phyloP scores from a whole-genome alignment of 2,113 vertebrate species.

The Pomatostomus ruficeps region DNA sequence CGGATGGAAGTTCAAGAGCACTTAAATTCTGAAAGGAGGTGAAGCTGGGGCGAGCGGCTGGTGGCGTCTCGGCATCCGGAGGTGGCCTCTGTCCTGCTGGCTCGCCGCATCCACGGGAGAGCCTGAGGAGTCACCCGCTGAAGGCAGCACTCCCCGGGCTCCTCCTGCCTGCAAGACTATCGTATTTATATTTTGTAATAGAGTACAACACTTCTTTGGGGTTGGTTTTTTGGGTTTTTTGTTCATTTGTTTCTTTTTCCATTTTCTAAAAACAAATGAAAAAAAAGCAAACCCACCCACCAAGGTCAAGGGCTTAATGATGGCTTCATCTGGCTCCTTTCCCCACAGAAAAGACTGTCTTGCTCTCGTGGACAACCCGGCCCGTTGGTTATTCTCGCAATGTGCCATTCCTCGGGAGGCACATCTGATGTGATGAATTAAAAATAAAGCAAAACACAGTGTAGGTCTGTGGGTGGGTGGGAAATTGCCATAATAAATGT shows the following conservation, averaged over 20 bases:
- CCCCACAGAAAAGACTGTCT: constrained; percentile 61
- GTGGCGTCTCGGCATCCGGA: constrained; percentile 42
- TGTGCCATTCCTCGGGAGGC: constrained; percentile 69
- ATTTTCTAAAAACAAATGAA: constrained; percentile 47
- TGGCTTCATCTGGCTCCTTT: constrained; percentile 27
- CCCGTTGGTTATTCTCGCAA: constrained; percentile 68
- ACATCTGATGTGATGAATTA: constrained; percentile 49
- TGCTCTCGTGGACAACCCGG: constrained; percentile 41
- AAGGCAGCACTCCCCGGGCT: constrained; percentile 68
- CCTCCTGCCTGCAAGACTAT: constrained; percentile 73
- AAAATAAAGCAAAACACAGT: constrained; percentile 45
- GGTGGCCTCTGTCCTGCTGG: constrained; percentile 73
- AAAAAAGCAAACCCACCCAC: background rate
- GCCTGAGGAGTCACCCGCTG: constrained; percentile 64
- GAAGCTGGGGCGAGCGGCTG: constrained; percentile 66
- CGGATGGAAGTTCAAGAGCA: constrained; percentile 81
- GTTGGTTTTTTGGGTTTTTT: background rate
- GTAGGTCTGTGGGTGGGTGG: constrained; percentile 38
- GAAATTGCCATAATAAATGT: constrained; percentile 80
- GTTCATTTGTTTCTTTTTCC: background rate
- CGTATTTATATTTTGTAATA: constrained; percentile 85
- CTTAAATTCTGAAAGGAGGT: constrained; percentile 83
- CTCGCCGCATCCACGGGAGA: constrained; percentile 60
- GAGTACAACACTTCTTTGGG: constrained; percentile 53
- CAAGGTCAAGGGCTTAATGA: constrained; percentile 56